phyloP scores from a whole-genome alignment of 2,113 vertebrate species.

The Climacteris rufus region DNA sequence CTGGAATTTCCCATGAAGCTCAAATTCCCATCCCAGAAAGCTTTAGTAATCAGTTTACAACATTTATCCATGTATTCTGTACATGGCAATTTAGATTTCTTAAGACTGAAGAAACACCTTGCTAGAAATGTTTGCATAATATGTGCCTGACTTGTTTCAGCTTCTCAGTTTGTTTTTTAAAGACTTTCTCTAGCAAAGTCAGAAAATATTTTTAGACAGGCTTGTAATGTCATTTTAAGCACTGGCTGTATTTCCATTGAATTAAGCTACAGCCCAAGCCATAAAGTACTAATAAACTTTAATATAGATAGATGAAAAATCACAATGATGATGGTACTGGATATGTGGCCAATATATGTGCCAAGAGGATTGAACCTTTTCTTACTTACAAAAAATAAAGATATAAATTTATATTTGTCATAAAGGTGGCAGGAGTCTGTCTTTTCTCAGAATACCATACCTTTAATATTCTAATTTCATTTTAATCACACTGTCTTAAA shows the following conservation, averaged over 20 bases:
- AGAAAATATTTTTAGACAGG: constrained; percentile 1
- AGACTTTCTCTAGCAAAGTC: constrained; percentile 24
- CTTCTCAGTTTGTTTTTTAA: neutral
- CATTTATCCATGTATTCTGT: neutral
- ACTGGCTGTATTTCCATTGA: constrained; percentile 12
- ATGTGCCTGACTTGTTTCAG: neutral
- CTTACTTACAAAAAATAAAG: neutral
- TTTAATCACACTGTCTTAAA: constrained; percentile 75
- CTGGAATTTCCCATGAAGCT: constrained; percentile 4
- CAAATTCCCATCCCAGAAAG: constrained; percentile 39
- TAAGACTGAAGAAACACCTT: constrained; percentile 9
- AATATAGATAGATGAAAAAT: neutral
- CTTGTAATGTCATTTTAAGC: constrained; percentile 29
- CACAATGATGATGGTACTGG: neutral
- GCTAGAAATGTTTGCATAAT: neutral
- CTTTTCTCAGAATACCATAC: constrained; percentile 48
- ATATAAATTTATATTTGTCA: neutral
- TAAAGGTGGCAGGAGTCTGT: constrained; percentile 6
- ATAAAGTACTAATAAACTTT: constrained; percentile 34
- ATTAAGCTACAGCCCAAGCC: neutral
- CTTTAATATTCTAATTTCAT: constrained; percentile 70
- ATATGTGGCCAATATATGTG: neutral
- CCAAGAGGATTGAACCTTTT: neutral
- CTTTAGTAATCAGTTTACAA: constrained; percentile 39
- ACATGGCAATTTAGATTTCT: neutral